Percentiles rank a stretch among this genome's conserved stretches.
Conservation (phyloP, 2,888 invertebrate species). For the Dermolepida albohirtum region DNA sequence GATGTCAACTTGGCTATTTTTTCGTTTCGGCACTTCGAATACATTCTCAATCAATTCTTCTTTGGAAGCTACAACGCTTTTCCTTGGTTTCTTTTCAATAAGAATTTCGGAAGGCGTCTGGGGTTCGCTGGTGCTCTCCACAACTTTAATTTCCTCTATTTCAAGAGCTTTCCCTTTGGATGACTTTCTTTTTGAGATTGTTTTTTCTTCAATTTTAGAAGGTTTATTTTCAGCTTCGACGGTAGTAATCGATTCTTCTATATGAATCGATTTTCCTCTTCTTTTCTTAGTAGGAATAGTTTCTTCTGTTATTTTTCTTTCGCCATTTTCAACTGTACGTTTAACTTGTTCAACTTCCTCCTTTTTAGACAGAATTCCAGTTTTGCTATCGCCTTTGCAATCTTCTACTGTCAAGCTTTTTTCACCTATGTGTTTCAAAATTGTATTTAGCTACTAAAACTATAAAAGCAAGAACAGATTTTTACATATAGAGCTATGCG, state of each 20-base stretch:
- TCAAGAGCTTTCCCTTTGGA: slow-evolving; percentile 42
- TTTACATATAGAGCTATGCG: slow-evolving; percentile 5
- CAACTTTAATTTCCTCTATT: slow-evolving; percentile 48
- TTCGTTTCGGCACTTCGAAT: slow-evolving; percentile 61
- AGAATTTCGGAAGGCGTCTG: slow-evolving; percentile 50
- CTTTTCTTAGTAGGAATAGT: slow-evolving; percentile 21
- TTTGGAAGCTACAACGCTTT: slow-evolving; percentile 36
- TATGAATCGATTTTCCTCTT: slow-evolving; percentile 46
- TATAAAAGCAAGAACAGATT: slow-evolving; percentile 6
- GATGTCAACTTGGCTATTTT: slow-evolving; percentile 45
- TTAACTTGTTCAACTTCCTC: slow-evolving; percentile 42
- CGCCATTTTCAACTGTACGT: slow-evolving; percentile 31
- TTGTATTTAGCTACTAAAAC: slow-evolving; percentile 22
- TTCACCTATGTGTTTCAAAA: slow-evolving; percentile 34
- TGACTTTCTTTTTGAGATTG: slow-evolving; percentile 9
- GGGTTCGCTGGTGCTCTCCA: slow-evolving; percentile 50
- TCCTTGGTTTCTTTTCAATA: slow-evolving; percentile 42
- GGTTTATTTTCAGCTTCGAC: slow-evolving; percentile 25
- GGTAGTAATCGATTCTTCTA: slow-evolving; percentile 48
- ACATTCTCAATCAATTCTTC: slow-evolving; percentile 57
- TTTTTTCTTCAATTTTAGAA: slow-evolving; percentile 14
- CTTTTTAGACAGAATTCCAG: slow-evolving; percentile 21
- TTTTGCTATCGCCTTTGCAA: slow-evolving; percentile 5
- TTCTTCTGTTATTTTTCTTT: slow-evolving; percentile 43
- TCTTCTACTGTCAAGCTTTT: slow-evolving; percentile 22